Evolutionary conservation across 2,888 invertebrate genomes (phyloP).

Genomic region (Autographa gamma): DNA sequence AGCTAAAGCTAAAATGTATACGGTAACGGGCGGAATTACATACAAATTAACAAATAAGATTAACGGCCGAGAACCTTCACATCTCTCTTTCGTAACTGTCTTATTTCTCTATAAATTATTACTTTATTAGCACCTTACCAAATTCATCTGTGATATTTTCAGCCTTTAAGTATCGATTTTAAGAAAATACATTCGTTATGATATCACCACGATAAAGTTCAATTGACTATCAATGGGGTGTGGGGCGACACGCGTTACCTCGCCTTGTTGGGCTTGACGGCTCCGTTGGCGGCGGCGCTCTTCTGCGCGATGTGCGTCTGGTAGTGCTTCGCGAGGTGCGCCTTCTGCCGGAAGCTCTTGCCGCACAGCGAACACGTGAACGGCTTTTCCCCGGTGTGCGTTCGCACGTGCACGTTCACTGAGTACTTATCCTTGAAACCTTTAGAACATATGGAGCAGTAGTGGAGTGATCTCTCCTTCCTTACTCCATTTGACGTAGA

Average conservation of each 20-base stretch:
- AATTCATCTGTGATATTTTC: slow-evolving; percentile 86
- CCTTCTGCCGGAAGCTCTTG: slow-evolving; percentile 97
- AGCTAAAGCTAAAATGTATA: slow-evolving; percentile 84
- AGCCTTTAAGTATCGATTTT: slow-evolving; percentile 83
- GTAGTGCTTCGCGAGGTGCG: slow-evolving; percentile 97
- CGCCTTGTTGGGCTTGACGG: slow-evolving; percentile 87
- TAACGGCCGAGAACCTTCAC: slow-evolving; percentile 77
- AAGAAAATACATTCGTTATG: slow-evolving; percentile 71
- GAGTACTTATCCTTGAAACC: slow-evolving; percentile 99
- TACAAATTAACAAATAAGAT: slow-evolving; percentile 86
- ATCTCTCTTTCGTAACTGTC: slow-evolving; percentile 75
- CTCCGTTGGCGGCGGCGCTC: slow-evolving; percentile 91
- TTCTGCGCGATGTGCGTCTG: slow-evolving; percentile 97
- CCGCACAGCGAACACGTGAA: slow-evolving; percentile 98
- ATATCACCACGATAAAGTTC: slow-evolving; percentile 83
- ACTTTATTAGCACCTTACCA: slow-evolving; percentile 87
- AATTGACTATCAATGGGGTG: slow-evolving; percentile 79
- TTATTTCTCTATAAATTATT: slow-evolving; percentile 80
- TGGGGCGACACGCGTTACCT: slow-evolving; percentile 74
- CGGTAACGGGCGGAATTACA: slow-evolving; percentile 88
- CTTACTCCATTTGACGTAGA: slow-evolving; percentile 92
- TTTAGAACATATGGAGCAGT: slow-evolving; percentile 97
- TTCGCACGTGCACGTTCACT: slow-evolving; percentile 98
- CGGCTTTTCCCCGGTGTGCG: slow-evolving; percentile 99
- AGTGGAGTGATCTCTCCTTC: slow-evolving; percentile 96